Evolutionary conservation across 2,797 vertebrate genomes (phyloP).

Genomic region (Chaetophractus vellerosus): DNA sequence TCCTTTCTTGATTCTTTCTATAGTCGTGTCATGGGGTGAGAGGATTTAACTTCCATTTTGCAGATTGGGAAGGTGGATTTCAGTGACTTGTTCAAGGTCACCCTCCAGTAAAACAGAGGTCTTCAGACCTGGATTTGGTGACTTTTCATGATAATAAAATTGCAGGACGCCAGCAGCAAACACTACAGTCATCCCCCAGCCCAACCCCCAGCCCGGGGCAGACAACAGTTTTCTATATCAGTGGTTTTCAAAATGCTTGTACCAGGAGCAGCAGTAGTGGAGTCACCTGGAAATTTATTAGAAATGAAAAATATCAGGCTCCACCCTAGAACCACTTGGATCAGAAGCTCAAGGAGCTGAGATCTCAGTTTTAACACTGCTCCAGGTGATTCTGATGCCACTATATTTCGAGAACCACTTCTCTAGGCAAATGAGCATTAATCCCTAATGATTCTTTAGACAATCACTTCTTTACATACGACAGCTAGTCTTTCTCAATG

Average conservation of each 20-base stretch:
- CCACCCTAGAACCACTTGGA: not conserved
- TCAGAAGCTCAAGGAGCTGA: not conserved
- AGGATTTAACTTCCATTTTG: not conserved
- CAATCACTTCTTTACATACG: not conserved
- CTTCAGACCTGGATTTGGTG: not conserved
- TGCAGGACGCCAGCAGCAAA: not conserved
- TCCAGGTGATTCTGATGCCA: not conserved
- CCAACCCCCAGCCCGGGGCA: not conserved
- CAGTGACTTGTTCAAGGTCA: not conserved
- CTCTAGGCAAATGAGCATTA: not conserved
- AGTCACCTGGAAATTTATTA: not conserved
- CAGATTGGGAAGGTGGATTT: not conserved
- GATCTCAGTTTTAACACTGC: not conserved
- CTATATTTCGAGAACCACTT: too few relatives aligned
- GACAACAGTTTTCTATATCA: not conserved
- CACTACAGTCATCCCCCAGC: not conserved
- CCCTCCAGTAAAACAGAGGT: not conserved
- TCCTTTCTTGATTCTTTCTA: not conserved
- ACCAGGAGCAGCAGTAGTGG: not conserved
- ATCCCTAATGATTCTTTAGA: not conserved
- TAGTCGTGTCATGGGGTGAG: not conserved
- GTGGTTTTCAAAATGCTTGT: not conserved
- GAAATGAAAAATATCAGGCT: not conserved
- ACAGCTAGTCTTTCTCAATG: not conserved
- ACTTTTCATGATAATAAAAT: not conserved